Percentiles rank a stretch among this genome's conserved stretches.
Conservation (phyloP, 1,140 invertebrate genomes). For the Drosophila tropicalis region DNA sequence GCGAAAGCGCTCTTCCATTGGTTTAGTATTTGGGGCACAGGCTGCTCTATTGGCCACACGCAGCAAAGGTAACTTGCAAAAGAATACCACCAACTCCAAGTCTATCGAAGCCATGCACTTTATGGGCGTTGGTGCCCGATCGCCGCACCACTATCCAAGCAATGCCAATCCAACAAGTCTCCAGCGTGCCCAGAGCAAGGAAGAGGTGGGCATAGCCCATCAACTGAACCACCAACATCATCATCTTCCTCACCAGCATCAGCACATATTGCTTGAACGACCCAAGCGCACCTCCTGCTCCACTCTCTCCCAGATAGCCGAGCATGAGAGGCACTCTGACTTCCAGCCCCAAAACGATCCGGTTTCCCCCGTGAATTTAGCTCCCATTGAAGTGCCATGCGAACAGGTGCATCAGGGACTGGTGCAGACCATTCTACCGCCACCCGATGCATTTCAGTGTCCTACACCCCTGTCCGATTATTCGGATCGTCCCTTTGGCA, state of each 20-base stretch:
- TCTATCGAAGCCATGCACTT: conserved; percentile 79
- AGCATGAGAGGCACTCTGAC: conserved; percentile 81
- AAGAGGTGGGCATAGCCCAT: conserved; percentile 69
- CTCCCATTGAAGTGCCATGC: conserved; percentile 82
- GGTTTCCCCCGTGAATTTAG: conserved; percentile 81
- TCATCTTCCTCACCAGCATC: conserved; percentile 20
- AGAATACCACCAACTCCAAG: conserved; percentile 73
- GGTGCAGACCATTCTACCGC: conserved; percentile 88
- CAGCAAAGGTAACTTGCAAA: conserved; percentile 81
- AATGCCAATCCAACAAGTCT: conserved; percentile 31
- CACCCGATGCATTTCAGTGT: conserved; percentile 89
- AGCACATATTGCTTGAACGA: conserved; percentile 50
- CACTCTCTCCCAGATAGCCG: conserved; percentile 78
- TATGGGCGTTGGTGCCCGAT: conserved; percentile 53
- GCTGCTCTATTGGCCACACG: conserved; percentile 79
- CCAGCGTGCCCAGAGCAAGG: conserved; percentile 76
- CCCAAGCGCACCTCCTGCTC: conserved; percentile 79
- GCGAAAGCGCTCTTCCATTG: conserved; percentile 78
- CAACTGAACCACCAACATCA: conserved; percentile 22
- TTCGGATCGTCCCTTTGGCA: conserved; percentile 84
- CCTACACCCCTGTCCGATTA: conserved; percentile 87
- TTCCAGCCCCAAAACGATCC: conserved; percentile 63
- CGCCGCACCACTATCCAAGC: conserved; percentile 41
- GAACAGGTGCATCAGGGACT: conserved; percentile 85
- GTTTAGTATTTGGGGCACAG: conserved; percentile 78